phyloP scores from a whole-genome alignment of 2,113 vertebrate genomes.

The Sphaerodactylus townsendi region DNA sequence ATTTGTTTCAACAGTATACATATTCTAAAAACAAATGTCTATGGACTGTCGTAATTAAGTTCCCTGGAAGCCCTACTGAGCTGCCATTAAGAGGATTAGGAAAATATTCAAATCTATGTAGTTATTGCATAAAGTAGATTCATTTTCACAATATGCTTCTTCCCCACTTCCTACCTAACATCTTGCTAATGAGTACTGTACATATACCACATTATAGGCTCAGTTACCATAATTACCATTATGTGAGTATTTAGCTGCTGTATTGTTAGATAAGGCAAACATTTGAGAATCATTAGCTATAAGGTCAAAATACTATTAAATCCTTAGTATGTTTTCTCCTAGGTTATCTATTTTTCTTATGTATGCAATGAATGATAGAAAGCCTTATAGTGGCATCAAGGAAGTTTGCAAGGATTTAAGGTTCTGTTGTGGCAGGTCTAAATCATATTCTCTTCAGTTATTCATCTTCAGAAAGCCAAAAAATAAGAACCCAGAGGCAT shows the following conservation, averaged over 20 bases:
- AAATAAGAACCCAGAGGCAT: too few species aligned
- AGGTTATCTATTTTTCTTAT: neutral
- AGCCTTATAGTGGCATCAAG: neutral
- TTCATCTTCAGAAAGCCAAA: fast-evolving
- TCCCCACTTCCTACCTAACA: neutral
- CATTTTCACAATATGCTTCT: constrained; percentile 19
- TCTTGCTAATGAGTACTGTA: neutral
- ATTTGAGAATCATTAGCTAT: neutral
- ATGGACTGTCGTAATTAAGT: neutral
- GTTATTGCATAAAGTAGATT: neutral
- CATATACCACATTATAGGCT: neutral
- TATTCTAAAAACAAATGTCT: neutral
- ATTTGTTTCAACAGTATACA: neutral
- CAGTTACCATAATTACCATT: neutral
- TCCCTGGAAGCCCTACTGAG: neutral
- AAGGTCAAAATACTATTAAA: neutral
- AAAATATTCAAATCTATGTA: neutral
- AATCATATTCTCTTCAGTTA: neutral
- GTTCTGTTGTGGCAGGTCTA: neutral
- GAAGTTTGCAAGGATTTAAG: neutral
- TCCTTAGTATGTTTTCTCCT: neutral
- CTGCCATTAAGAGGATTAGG: neutral
- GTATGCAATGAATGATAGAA: neutral
- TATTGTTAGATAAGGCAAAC: constrained; percentile 2
- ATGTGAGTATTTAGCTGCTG: constrained; percentile 1